phyloP scores from a whole-genome alignment of 2,888 invertebrate species.

The Aphidius colemani region DNA sequence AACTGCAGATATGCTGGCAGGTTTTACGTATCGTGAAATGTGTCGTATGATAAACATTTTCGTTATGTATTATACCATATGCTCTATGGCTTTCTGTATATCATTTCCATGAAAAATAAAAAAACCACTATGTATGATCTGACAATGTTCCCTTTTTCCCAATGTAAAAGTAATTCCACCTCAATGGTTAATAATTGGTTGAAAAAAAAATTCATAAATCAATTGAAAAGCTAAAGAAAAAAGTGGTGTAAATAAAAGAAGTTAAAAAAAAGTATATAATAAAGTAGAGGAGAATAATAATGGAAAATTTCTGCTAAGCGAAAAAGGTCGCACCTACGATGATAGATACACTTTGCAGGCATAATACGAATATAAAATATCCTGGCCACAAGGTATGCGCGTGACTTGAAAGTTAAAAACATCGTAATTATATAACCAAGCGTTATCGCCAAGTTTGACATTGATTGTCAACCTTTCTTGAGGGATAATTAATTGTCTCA shows the following conservation, averaged over 20 bases:
- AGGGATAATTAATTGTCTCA: neutral
- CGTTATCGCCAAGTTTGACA: neutral
- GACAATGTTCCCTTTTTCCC: constrained; percentile 1
- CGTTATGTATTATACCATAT: neutral
- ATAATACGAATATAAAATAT: neutral
- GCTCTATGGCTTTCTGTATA: constrained; percentile 1
- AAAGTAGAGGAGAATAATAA: constrained; percentile 2
- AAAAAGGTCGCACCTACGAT: neutral
- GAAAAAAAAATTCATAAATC: too few species aligned
- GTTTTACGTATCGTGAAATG: constrained; percentile 6
- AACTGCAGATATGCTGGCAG: too few species aligned
- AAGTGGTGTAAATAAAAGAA: neutral
- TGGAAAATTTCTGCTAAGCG: neutral
- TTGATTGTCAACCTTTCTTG: neutral
- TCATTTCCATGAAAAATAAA: neutral
- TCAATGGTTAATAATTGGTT: neutral
- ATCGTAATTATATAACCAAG: neutral
- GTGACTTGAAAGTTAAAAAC: neutral
- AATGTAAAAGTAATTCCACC: too few species aligned
- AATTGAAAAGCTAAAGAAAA: neutral
- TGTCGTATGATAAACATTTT: constrained; percentile 19
- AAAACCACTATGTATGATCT: neutral
- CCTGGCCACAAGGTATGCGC: neutral
- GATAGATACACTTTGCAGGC: neutral
- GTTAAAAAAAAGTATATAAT: neutral